These are phyloP conservation scores for Neosilurus mollespiculum DNA, from an alignment of 2,797 vertebrate genomes.

Conservation along the genomic window DNA sequence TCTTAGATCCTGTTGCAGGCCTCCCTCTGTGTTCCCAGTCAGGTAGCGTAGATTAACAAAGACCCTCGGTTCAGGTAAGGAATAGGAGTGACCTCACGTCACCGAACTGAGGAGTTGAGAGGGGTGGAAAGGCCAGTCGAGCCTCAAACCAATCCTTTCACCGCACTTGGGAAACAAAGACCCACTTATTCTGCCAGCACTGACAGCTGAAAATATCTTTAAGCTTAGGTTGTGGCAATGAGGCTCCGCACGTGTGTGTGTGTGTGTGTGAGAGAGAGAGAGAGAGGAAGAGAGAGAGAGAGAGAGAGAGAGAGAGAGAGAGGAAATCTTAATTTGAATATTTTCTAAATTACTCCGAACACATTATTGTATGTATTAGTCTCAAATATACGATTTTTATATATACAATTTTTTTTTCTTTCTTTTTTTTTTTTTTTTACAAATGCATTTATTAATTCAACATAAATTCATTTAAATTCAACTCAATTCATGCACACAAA, in stretches of 20 bases:
- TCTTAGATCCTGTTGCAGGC: conserved; percentile 65
- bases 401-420: too few relatives aligned
- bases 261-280: not conserved
- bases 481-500: too few relatives aligned
- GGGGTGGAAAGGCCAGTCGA: conserved; percentile 40
- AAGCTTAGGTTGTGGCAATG: conserved; percentile 53
- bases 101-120: conserved; percentile 28
- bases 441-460: not conserved
- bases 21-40: conserved; percentile 47
- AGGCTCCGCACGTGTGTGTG: conserved; percentile 34
- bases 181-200: conserved; percentile 67
- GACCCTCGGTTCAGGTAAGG: conserved; percentile 55
- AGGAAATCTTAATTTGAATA: not conserved
- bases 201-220: conserved; percentile 78
- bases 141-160: conserved; percentile 56
- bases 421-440: too few relatives aligned
- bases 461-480: too few relatives aligned
- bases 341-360: not conserved
- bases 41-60: conserved; percentile 46
- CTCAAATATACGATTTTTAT: not conserved
- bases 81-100: conserved; percentile 41
- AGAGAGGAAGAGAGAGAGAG: not conserved
- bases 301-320: not conserved
- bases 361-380: not conserved
- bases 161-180: conserved; percentile 70